Base-by-base conservation (phyloP, 2,113 vertebrate species). In the Haplochromis burtoni region DNA sequence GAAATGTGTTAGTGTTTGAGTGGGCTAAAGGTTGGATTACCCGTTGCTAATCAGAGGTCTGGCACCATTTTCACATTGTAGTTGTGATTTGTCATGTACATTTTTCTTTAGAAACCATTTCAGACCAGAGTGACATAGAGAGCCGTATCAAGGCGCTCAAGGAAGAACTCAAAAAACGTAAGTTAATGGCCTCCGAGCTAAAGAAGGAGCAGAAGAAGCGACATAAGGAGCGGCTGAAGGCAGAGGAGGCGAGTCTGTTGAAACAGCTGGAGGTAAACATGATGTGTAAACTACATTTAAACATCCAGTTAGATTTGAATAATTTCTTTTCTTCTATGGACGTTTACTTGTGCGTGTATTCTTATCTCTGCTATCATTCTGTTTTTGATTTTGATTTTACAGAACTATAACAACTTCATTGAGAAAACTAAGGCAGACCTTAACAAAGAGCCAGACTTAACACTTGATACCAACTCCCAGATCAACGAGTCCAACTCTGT, bases 51-150 rank as follows among this genome's bases (percentile, higher is more conserved):
- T 93, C 93, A 68, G 86, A 71, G 45, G 31, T 61, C 59, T 91
- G 91, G 90, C 89, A 68, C 73, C 33, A 9, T 40, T 89, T 87
- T 88, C 83, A 89, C 90, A 89, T 89, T 94, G 89, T 91, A 83
- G 88, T 73, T 51, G 83, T 85, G 79, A 90, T 92, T 91, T 86
- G 54, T 90, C 80, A 19, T 90, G 38, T 59, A 31, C 61, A 84
- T 90, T 82, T 94, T 33, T 86, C 84, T 96, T 91, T 95, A 99
- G 98, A 99, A 96, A 96, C 97, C 54, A 96, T 97, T 33, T 99
- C 98, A 88, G 98, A 99, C 94, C 98, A 98, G 95, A 99, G 98
- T 88, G 98, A 99, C 89, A 97, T 99, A 11, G 98, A 99, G 96
- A 96, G 96, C 86, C 97, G 99, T 55, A 98, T 99, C 93, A 96